Evolutionary conservation across 1,140 invertebrate genomes (phyloP).

Genomic region (Drosophila bifasciata): DNA sequence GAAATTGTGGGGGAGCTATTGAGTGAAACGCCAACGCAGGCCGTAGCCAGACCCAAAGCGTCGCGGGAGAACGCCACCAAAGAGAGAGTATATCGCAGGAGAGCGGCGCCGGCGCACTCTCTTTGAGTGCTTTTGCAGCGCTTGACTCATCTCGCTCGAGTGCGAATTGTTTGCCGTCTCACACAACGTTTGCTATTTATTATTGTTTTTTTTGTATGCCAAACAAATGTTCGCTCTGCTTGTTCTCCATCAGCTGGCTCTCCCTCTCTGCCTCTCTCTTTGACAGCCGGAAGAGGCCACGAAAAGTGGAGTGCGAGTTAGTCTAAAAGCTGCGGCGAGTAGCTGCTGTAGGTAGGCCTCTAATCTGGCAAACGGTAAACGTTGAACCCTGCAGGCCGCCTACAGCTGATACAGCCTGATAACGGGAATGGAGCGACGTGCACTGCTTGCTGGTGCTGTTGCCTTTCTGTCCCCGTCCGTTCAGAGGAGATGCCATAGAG

Average conservation of each 20-base stretch:
- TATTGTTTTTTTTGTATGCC: conserved; percentile 73
- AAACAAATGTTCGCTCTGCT: conserved; percentile 47
- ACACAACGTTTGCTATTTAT: conserved; percentile 46
- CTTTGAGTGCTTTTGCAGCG: conserved; percentile 18
- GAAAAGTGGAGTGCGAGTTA: conserved; percentile 4
- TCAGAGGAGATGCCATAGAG: neutral
- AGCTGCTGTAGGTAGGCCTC: conserved; percentile 9
- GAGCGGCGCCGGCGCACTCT: conserved; percentile 44
- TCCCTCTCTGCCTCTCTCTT: neutral
- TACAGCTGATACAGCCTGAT: conserved; percentile 52
- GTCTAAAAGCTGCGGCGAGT: neutral
- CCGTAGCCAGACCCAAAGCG: conserved; percentile 26
- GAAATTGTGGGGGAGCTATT: conserved; percentile 7
- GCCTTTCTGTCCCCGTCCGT: too few relatives aligned
- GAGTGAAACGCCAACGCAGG: conserved; percentile 70
- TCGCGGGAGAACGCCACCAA: conserved; percentile 26
- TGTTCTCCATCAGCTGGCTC: neutral
- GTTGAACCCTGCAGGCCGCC: conserved; percentile 23
- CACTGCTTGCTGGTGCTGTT: too few relatives aligned
- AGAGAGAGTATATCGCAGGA: conserved; percentile 24
- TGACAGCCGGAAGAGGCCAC: neutral
- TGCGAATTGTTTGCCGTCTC: conserved; percentile 17
- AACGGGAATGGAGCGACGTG: conserved; percentile 1
- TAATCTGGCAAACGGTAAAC: conserved; percentile 39
- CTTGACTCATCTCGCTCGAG: conserved; percentile 16